phyloP scores from a whole-genome alignment of 2,113 vertebrate species.

The Microcebus tavaratra region DNA sequence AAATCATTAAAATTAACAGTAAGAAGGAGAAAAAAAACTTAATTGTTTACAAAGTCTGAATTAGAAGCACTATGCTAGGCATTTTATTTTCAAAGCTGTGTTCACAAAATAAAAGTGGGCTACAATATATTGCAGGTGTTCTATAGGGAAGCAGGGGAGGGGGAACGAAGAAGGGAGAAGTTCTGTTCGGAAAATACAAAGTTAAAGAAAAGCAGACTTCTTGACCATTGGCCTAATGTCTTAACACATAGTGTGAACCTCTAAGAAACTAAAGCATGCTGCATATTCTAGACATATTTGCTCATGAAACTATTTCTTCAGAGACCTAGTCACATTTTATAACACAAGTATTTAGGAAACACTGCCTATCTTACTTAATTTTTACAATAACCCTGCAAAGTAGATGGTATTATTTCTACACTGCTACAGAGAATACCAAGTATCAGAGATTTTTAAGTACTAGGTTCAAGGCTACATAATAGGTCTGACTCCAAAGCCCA shows the following conservation, averaged over 20 bases:
- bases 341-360: background rate
- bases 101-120: background rate
- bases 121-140: background rate
- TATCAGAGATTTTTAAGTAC: background rate
- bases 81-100: background rate
- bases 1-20: conserved; percentile 41
- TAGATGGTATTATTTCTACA: background rate
- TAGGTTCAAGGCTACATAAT: background rate
- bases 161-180: background rate
- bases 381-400: background rate
- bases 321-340: background rate
- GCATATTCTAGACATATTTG: background rate
- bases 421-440: background rate
- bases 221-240: background rate
- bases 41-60: background rate
- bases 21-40: background rate
- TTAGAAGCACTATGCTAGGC: background rate
- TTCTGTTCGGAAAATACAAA: background rate
- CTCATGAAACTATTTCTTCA: background rate
- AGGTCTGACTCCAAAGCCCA: background rate
- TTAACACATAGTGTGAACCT: background rate
- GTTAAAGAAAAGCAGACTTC: background rate
- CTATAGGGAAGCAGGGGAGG: background rate
- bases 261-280: background rate
- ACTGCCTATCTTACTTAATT: background rate